These are phyloP conservation scores for Ophraella communa DNA, from an alignment of 2,888 invertebrate genomes.

Conservation along the genomic window DNA sequence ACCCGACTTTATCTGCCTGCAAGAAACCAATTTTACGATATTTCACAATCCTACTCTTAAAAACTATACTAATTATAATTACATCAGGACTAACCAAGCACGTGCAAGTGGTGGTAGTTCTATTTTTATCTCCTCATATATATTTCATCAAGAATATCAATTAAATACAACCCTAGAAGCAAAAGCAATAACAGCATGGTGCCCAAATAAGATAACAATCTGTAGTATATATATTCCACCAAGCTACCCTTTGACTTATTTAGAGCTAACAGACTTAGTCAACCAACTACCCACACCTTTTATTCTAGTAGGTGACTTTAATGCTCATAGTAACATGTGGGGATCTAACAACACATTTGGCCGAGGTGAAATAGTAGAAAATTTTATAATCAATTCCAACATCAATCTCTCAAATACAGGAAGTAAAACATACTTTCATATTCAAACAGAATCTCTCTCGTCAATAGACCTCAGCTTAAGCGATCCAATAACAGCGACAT, in stretches of 20 bases:
- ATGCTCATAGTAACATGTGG: slow-evolving; percentile 11
- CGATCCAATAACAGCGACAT: neutral
- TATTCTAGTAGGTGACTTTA: neutral
- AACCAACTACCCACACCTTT: slow-evolving; percentile 1
- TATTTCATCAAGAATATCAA: neutral
- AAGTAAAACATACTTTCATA: slow-evolving; percentile 15
- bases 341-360: slow-evolving; percentile 9
- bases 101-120: neutral
- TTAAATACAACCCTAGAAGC: slow-evolving; percentile 1
- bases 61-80: neutral
- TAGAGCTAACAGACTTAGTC: neutral
- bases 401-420: slow-evolving; percentile 11
- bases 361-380: slow-evolving; percentile 5
- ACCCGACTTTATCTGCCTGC: neutral
- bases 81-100: neutral
- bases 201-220: neutral
- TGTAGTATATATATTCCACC: slow-evolving; percentile 5
- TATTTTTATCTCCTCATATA: neutral
- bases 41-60: slow-evolving; percentile 13
- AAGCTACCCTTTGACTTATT: neutral
- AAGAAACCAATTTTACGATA: slow-evolving; percentile 9
- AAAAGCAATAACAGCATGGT: neutral
- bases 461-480: slow-evolving; percentile 6
- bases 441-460: neutral
- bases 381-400: slow-evolving; percentile 3